phyloP scores from a whole-genome alignment of 2,113 vertebrate genomes.

The Coregonus clupeaformis region DNA sequence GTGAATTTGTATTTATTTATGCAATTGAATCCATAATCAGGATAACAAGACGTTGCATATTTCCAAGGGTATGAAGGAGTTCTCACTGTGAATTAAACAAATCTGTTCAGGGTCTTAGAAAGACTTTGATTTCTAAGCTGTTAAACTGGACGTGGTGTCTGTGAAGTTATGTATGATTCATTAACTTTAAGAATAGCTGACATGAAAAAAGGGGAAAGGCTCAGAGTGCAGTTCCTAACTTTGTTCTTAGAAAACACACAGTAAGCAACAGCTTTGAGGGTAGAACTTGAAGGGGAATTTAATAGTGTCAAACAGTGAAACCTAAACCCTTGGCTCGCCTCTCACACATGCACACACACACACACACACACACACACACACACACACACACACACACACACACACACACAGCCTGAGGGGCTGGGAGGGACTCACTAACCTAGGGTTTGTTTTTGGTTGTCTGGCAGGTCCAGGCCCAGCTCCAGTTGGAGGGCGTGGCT shows the following conservation, averaged over 20 bases:
- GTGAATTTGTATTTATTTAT: conserved; percentile 75
- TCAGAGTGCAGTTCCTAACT: conserved; percentile 56
- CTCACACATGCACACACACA: conserved; percentile 2
- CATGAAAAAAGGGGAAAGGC: conserved; percentile 56
- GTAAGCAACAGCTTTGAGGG: conserved; percentile 65
- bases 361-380: conserved; percentile 10
- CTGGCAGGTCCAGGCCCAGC: conserved; percentile 90
- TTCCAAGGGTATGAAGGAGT: conserved; percentile 63
- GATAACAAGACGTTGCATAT: conserved; percentile 68
- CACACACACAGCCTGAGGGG: conserved; percentile 26
- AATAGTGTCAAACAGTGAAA: conserved; percentile 71
- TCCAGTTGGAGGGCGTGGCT: conserved; percentile 93
- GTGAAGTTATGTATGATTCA: conserved; percentile 69
- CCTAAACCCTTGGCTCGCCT: conserved; percentile 50
- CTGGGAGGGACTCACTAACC: conserved; percentile 38
- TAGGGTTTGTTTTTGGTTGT: conserved; percentile 38
- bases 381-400: background rate
- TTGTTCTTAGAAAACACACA: conserved; percentile 73
- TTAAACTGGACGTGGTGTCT: conserved; percentile 67
- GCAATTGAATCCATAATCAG: conserved; percentile 77
- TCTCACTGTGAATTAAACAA: conserved; percentile 69
- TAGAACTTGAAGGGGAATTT: conserved; percentile 45
- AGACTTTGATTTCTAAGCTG: conserved; percentile 66
- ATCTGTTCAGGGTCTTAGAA: conserved; percentile 67
- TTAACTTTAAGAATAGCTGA: conserved; percentile 70